Evolutionary conservation across 2,113 vertebrate genomes (phyloP).

Genomic region (Brachypodius melanocephalos): DNA sequence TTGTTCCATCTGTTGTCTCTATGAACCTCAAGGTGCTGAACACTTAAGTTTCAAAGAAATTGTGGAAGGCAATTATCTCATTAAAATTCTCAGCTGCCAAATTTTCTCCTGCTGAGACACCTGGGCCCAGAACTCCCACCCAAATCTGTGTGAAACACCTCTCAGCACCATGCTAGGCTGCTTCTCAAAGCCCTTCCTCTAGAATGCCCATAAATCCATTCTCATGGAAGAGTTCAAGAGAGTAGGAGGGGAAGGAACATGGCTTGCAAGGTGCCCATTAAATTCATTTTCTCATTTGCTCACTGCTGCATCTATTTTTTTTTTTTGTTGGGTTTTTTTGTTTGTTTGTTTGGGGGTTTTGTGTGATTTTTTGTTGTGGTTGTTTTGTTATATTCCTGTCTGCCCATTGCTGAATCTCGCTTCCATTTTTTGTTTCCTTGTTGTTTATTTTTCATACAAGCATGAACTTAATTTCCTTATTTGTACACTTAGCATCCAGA

Average conservation of each 20-base stretch:
- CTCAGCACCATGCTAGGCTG: neutral
- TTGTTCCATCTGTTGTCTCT: neutral
- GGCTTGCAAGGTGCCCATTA: neutral
- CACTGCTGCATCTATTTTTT: neutral
- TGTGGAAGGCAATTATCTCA: neutral
- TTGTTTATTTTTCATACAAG: neutral
- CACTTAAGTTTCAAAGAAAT: neutral
- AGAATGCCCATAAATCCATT: neutral
- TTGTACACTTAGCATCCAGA: neutral
- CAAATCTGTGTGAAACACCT: neutral
- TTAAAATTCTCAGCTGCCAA: neutral
- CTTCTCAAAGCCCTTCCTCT: neutral
- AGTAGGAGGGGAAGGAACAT: neutral
- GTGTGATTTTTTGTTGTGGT: neutral
- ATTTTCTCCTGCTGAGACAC: neutral
- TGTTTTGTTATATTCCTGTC: accelerated
- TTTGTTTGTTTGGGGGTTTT: neutral
- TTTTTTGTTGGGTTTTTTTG: neutral
- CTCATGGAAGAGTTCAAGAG: neutral
- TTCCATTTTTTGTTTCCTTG: neutral
- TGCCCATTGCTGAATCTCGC: neutral
- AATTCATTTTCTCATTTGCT: neutral
- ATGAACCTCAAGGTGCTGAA: neutral
- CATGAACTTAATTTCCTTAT: neutral
- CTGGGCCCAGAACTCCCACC: neutral